These are phyloP conservation scores for Boleophthalmus pectinirostris DNA, from an alignment of 2,113 vertebrate species.

Conservation along the genomic window DNA sequence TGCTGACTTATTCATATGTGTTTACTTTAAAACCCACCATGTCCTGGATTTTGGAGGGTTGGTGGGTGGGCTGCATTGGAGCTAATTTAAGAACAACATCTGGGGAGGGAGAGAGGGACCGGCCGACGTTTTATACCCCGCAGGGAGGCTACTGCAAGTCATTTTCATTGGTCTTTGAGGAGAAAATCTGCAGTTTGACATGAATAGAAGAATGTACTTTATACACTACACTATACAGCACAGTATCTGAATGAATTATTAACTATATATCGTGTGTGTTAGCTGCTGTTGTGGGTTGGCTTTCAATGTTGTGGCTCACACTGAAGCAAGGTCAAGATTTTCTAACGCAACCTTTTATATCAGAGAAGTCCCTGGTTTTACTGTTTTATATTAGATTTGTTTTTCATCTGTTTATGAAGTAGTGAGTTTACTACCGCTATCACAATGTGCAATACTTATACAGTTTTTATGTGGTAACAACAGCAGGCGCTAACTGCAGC, in stretches of 20 bases:
- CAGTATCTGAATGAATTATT: slow-evolving; percentile 27
- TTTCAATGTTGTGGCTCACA: slow-evolving; percentile 21
- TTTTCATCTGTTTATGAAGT: slow-evolving; percentile 6
- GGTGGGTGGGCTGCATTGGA: slow-evolving; percentile 47
- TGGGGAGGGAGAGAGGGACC: slow-evolving; percentile 36
- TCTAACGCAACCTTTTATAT: slow-evolving; percentile 12
- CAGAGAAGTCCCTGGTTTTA: slow-evolving; percentile 27
- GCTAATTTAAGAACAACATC: slow-evolving; percentile 60
- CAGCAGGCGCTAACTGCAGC: neutral
- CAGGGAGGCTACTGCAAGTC: slow-evolving; percentile 10
- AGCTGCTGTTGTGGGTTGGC: slow-evolving; percentile 23
- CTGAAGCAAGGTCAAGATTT: slow-evolving; percentile 32
- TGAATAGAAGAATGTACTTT: neutral
- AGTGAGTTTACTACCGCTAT: neutral
- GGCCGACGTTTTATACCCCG: slow-evolving; percentile 15
- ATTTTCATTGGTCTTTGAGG: neutral
- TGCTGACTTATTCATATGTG: slow-evolving; percentile 79
- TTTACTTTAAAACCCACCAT: slow-evolving; percentile 70
- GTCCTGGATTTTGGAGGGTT: slow-evolving; percentile 57
- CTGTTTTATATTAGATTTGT: neutral
- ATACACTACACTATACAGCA: slow-evolving; percentile 2
- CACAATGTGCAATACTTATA: neutral
- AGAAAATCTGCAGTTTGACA: neutral
- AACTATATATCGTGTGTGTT: slow-evolving; percentile 8
- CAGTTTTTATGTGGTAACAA: neutral